Evolutionary conservation across 2,113 vertebrate genomes (phyloP).

Genomic region (Struthio camelus): DNA sequence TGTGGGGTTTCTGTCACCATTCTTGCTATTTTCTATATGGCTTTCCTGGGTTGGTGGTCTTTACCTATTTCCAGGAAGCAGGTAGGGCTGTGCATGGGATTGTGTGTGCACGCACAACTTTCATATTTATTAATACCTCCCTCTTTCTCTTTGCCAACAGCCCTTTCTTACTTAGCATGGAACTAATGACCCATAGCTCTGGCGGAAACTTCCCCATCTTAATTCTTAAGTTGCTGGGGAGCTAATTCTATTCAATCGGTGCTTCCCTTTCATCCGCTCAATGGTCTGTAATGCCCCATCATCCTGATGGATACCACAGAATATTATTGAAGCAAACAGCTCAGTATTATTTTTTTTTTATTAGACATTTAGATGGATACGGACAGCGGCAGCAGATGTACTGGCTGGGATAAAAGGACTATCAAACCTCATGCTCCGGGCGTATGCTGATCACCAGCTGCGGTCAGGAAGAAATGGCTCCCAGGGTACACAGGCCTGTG

Average conservation of each 20-base stretch:
- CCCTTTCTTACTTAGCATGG: neutral
- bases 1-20: neutral
- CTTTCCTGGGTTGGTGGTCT: neutral
- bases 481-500: neutral
- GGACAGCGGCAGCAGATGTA: neutral
- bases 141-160: neutral
- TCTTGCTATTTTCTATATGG: neutral
- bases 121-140: neutral
- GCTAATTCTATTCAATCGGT: conserved; percentile 20
- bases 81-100: neutral
- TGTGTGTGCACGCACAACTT: accelerated
- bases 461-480: neutral
- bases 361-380: conserved; percentile 19
- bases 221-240: neutral
- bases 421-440: neutral
- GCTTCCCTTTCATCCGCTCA: conserved; percentile 19
- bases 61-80: neutral
- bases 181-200: conserved; percentile 27
- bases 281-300: conserved; percentile 13
- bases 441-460: conserved; percentile 36
- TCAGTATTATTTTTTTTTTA: neutral
- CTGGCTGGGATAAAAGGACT: conserved; percentile 38
- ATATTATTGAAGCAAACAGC: conserved; percentile 38
- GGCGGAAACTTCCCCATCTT: neutral
- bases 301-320: conserved; percentile 6